Evolutionary conservation across 2,888 invertebrate genomes (phyloP).

Genomic region (Oxytorus armatus): DNA sequence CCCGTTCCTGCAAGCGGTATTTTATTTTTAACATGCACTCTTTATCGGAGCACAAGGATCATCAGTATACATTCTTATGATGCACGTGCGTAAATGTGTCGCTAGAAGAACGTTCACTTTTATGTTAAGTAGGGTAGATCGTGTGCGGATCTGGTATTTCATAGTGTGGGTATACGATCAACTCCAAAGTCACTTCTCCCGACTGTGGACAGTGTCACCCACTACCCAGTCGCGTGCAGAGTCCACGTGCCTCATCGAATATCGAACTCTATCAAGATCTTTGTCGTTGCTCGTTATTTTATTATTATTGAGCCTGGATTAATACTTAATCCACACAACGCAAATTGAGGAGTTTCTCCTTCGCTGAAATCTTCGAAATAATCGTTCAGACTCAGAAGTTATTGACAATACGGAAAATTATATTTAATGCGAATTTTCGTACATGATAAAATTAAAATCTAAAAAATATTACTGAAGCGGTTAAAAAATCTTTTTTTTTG

Average conservation of each 20-base stretch:
- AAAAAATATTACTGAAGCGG: too few species aligned
- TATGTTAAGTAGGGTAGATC: conserved; percentile 63
- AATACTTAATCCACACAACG: neutral
- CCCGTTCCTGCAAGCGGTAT: neutral
- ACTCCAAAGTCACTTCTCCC: conserved; percentile 32
- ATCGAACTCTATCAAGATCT: conserved; percentile 57
- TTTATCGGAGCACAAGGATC: conserved; percentile 35
- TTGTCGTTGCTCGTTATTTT: conserved; percentile 25
- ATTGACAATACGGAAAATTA: neutral
- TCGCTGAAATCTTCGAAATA: neutral
- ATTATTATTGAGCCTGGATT: neutral
- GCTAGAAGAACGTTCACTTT: conserved; percentile 66
- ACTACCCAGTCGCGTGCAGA: conserved; percentile 23
- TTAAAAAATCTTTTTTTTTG: too few species aligned
- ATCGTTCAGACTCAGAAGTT: neutral
- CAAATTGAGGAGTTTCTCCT: neutral
- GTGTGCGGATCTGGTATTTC: conserved; percentile 62
- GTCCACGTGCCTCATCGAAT: conserved; percentile 41
- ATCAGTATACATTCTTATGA: neutral
- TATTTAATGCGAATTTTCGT: neutral
- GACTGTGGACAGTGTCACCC: conserved; percentile 10
- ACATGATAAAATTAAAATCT: too few species aligned
- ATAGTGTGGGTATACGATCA: conserved; percentile 31
- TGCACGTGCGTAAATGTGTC: conserved; percentile 49
- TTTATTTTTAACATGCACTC: conserved; percentile 16